Conservation (phyloP, 2,888 invertebrate genomes). For the Kuschelorhynchus macadamiae region DNA sequence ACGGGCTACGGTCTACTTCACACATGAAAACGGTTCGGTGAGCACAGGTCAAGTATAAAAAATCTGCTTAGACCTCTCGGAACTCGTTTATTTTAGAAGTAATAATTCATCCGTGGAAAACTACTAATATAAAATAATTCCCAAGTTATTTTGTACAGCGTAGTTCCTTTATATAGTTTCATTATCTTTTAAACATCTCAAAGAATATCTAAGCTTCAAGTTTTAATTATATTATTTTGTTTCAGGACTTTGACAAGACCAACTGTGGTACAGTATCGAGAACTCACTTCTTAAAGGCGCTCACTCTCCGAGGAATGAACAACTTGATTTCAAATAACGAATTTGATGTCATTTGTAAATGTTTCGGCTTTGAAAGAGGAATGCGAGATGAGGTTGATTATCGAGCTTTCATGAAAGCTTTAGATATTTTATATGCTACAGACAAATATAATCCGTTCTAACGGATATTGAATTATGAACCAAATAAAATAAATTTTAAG, state of each 20-base stretch:
- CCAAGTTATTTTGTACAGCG: too few species aligned
- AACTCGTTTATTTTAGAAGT: too few species aligned
- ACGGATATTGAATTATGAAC: conserved; percentile 24
- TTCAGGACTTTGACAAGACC: conserved; percentile 78
- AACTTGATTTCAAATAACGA: conserved; percentile 77
- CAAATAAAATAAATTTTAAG: neutral
- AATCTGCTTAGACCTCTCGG: too few species aligned
- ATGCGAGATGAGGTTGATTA: conserved; percentile 78
- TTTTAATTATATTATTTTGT: too few species aligned
- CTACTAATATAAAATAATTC: too few species aligned
- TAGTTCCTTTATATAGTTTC: too few species aligned
- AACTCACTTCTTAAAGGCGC: conserved; percentile 76
- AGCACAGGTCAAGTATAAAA: too few species aligned
- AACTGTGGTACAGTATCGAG: conserved; percentile 78
- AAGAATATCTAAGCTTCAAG: too few species aligned
- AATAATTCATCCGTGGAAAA: too few species aligned
- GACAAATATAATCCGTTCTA: conserved; percentile 69
- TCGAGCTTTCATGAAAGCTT: conserved; percentile 77
- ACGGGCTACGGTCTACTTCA: too few species aligned
- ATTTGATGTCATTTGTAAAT: conserved; percentile 76
- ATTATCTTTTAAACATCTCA: too few species aligned
- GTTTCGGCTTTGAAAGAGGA: conserved; percentile 79
- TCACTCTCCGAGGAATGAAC: conserved; percentile 77
- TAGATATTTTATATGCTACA: conserved; percentile 76
- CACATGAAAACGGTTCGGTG: too few species aligned